A percentile compares a stretch with the other conserved stretches of the same genome.
phyloP scores from a whole-genome alignment of 1,140 invertebrate genomes.

The Habropoda laboriosa region DNA sequence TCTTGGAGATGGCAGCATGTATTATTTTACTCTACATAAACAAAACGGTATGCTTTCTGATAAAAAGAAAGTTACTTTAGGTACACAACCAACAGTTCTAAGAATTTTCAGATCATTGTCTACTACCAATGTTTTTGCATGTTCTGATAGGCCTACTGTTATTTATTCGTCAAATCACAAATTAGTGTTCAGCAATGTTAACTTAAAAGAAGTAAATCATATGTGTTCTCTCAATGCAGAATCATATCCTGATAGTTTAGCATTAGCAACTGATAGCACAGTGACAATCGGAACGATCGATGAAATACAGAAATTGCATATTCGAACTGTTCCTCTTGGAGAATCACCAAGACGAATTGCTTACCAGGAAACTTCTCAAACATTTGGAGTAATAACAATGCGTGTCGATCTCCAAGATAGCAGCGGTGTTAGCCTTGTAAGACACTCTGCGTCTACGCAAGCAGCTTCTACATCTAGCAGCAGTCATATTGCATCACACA shows the following conservation, averaged over 20 bases:
- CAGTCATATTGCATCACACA: slow-evolving; percentile 81
- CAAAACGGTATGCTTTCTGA: slow-evolving; percentile 88
- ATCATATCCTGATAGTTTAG: slow-evolving; percentile 97
- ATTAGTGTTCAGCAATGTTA: slow-evolving; percentile 99
- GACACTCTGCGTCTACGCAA: slow-evolving; percentile 90
- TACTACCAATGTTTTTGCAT: slow-evolving; percentile 99
- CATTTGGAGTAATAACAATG: slow-evolving; percentile 96
- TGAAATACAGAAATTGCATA: slow-evolving; percentile 99
- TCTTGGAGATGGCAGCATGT: slow-evolving; percentile 98
- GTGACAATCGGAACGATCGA: slow-evolving; percentile 99
- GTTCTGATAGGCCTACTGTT: slow-evolving; percentile 98
- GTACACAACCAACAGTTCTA: slow-evolving; percentile 97
- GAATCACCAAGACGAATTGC: slow-evolving; percentile 97
- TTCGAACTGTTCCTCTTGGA: slow-evolving; percentile 95
- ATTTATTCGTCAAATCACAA: slow-evolving; percentile 99
- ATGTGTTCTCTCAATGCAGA: slow-evolving; percentile 98
- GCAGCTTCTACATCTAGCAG: slow-evolving; percentile 81
- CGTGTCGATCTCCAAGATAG: slow-evolving; percentile 92
- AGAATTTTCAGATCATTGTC: slow-evolving; percentile 95
- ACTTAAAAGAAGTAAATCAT: slow-evolving; percentile 98
- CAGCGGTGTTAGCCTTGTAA: slow-evolving; percentile 85
- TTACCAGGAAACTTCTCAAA: slow-evolving; percentile 96
- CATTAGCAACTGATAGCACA: slow-evolving; percentile 95
- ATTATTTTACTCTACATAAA: slow-evolving; percentile 94
- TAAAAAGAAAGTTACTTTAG: slow-evolving; percentile 96